These are phyloP conservation scores for Florisuga fusca DNA, from an alignment of 2,797 vertebrate species.

Conservation along the genomic window DNA sequence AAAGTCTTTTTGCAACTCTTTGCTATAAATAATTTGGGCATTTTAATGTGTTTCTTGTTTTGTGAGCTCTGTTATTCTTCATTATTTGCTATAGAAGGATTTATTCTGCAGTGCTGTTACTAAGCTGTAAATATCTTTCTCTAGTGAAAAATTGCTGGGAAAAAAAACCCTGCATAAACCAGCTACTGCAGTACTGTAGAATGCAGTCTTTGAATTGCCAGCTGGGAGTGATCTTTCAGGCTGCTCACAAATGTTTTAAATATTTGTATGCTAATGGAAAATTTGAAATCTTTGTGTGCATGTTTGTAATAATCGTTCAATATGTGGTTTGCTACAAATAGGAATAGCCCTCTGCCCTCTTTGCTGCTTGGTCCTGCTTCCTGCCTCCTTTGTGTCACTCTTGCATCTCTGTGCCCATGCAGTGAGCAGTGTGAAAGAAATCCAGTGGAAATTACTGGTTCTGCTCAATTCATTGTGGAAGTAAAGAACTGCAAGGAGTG, in stretches of 20 bases:
- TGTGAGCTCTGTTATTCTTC: not conserved
- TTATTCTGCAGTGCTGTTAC: not conserved
- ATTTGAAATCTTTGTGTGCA: not conserved
- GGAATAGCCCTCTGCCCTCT: not conserved
- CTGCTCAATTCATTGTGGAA: not conserved
- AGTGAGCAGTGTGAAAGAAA: not conserved
- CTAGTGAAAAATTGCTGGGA: not conserved
- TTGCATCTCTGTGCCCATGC: not conserved
- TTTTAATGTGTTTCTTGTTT: not conserved
- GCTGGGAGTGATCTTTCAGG: not conserved
- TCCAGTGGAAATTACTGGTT: fast-evolving
- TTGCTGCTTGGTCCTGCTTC: not conserved
- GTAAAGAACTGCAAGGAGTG: not conserved
- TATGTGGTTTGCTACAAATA: not conserved
- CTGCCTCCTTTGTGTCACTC: not conserved
- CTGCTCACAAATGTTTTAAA: not conserved
- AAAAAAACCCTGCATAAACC: not conserved
- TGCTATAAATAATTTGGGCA: not conserved
- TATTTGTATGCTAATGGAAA: not conserved
- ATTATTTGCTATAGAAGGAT: not conserved
- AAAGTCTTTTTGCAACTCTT: not conserved
- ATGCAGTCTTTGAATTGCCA: not conserved
- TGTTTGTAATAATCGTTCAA: not conserved
- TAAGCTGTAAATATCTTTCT: not conserved
- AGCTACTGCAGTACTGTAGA: not conserved